Percentiles rank a stretch among this genome's conserved stretches.
Conservation (phyloP, 2,113 vertebrate genomes). For the Rhinolophus sinicus region DNA sequence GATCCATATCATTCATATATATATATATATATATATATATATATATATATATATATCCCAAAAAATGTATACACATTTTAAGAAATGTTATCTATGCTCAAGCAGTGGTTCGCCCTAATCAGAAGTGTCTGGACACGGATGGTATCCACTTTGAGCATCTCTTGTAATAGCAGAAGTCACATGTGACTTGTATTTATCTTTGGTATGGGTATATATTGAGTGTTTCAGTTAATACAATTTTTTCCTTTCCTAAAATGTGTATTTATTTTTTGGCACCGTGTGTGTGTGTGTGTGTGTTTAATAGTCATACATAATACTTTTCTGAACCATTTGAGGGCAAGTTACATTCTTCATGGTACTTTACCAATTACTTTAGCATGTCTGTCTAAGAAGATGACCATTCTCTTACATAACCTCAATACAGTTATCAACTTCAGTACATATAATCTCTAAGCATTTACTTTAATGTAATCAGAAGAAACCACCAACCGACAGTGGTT, state of each 20-base stretch:
- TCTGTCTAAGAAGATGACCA: neutral
- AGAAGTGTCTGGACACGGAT: no score
- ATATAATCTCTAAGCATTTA: neutral
- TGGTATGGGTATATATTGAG: no score
- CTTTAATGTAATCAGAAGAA: constrained; percentile 43
- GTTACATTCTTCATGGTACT: constrained; percentile 38
- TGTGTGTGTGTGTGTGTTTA: neutral
- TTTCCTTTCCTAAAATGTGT: no score
- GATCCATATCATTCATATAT: neutral
- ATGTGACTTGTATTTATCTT: no score
- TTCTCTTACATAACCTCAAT: neutral
- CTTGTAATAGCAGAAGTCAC: no score
- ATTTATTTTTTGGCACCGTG: no score
- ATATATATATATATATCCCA: no score
- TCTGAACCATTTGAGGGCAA: neutral
- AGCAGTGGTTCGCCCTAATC: no score
- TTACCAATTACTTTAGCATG: neutral
- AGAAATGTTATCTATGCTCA: no score
- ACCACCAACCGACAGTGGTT: neutral
- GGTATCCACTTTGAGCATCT: no score
- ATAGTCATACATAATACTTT: neutral
- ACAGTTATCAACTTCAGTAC: constrained; percentile 25
- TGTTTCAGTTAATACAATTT: no score
- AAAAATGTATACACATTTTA: no score
- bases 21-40: neutral